Conservation (phyloP, 2,113 vertebrate species). For the Halcyon senegalensis region DNA sequence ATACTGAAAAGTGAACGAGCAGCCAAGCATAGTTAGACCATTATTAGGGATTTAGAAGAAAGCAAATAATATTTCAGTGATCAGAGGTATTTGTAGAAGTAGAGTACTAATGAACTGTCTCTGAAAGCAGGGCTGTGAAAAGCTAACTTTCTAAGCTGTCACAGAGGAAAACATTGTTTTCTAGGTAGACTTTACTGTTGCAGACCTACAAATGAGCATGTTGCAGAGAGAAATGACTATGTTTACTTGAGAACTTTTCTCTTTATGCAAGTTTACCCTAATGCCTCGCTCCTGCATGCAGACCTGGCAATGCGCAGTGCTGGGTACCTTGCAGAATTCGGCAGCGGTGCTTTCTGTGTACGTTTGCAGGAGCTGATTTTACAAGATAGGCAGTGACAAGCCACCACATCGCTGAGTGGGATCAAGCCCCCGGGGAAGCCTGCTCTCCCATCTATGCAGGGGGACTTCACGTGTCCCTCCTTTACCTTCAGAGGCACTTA, state of each 20-base stretch:
- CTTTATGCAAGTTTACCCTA: background rate
- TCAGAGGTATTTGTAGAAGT: conserved; percentile 25
- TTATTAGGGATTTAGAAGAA: background rate
- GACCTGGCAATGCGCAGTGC: rapidly evolving
- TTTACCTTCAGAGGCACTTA: background rate
- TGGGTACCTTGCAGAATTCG: background rate
- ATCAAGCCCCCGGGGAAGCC: background rate
- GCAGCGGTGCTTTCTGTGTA: background rate
- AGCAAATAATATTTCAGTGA: background rate
- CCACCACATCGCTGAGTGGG: background rate
- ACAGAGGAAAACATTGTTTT: background rate
- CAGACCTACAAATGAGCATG: background rate
- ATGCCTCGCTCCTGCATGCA: background rate
- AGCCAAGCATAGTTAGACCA: background rate
- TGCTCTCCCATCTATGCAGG: background rate
- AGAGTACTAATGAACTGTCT: conserved; percentile 1
- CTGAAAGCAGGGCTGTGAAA: background rate
- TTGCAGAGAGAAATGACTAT: background rate
- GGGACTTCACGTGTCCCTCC: background rate
- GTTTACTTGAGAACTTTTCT: background rate
- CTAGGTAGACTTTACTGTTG: background rate
- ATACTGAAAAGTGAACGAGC: background rate
- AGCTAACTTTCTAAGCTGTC: background rate
- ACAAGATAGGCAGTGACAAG: background rate
- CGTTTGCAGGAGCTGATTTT: background rate